These are phyloP conservation scores for Hyposmocoma kahamanoa DNA, from an alignment of 1,140 invertebrate species.

Conservation along the genomic window DNA sequence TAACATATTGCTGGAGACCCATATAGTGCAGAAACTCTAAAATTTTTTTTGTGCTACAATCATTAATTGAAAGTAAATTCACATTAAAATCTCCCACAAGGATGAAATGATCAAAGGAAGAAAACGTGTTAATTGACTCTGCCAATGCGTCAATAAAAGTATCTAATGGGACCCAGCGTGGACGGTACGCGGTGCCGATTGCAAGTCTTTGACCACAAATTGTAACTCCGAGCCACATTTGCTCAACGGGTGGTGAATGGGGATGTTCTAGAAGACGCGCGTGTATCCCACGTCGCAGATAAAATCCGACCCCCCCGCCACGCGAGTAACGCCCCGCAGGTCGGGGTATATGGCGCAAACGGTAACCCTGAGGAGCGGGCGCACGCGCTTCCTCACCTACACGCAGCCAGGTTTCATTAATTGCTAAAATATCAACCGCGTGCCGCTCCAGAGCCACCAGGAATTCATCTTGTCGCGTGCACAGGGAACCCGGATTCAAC, in stretches of 20 bases:
- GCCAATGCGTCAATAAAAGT: not conserved
- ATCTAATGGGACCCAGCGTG: not conserved
- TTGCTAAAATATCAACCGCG: not conserved
- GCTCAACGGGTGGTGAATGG: not conserved
- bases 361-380: not conserved
- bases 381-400: not conserved
- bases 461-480: not conserved
- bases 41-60: not conserved
- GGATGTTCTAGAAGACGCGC: not conserved
- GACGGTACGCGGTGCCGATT: not conserved
- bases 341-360: not conserved
- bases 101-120: not conserved
- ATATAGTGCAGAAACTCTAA: not conserved
- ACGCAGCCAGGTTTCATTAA: not conserved
- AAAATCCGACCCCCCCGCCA: not conserved
- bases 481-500: not conserved
- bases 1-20: not conserved
- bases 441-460: not conserved
- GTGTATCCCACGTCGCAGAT: not conserved
- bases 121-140: not conserved
- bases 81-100: not conserved
- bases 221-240: not conserved
- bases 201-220: not conserved
- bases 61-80: not conserved
- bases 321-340: not conserved